Evolutionary conservation across 2,797 vertebrate species (phyloP), one percentile per base, ranked within the genome.

Genomic region (Luscinia megarhynchos): DNA sequence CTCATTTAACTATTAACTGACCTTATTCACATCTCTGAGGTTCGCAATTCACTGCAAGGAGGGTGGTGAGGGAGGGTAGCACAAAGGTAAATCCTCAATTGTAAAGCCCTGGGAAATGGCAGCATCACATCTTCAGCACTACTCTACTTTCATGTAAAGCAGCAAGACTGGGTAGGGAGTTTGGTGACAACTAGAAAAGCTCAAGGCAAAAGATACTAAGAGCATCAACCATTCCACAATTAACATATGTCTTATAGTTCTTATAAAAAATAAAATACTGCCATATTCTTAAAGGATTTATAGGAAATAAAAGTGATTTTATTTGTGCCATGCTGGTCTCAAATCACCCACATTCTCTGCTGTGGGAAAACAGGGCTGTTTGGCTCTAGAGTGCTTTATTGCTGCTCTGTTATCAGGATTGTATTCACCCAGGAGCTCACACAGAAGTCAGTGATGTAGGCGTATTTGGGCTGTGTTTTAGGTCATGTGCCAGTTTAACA

Each of bases 1-100:
- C 85, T 95, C 84, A 94, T 90, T 97, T 95, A 94, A 94, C 94
- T 92, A 84, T 96, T 97, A 97, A 95, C 84, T 94, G 94, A 94
- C 87, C 89, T 96, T 95, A 96, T 90, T 94, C 87, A 89, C 9
- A 34, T 59, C 87, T 94, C 91, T 89, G 84, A 95, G 87, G 64
- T 89, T 92, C 95, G 95, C 66, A 94, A 69, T 89, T 95, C 92
- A 43, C 89, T 94, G 83, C 77, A 90, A 93, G 83, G 82, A 89
- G 34, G 70, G 38, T n/a, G 17, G 29, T 34, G 41, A 76, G 15
- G 45, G 12, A 63, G 27, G 14, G 61, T 38, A 91, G 81, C 62
- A 88, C 88, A 67, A 67, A 84, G 63, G 74, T 45, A 23, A 91
- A 87, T 90, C 91, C 84, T 81, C 90, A 84, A 72, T 40, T 93